Evolutionary conservation across 1,140 invertebrate species (phyloP), one percentile per base, ranked within the genome.

Genomic region (Drosophila pseudoobscura): DNA sequence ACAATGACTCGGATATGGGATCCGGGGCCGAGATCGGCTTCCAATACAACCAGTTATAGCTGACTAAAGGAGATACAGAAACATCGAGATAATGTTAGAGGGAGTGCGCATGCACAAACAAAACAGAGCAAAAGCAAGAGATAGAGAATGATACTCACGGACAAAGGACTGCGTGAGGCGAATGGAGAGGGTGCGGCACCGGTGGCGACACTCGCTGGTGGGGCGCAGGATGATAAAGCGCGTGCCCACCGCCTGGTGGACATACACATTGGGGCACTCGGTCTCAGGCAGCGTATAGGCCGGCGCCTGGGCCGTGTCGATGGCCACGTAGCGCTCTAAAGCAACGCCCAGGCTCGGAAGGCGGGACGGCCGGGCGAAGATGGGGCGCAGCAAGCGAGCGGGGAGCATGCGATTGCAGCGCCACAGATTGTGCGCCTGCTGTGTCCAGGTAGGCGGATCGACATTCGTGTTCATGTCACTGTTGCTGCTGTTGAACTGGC

Each of bases 41-140:
- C 95, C 95, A 96, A 79, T 95, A 96, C 93, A 95, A 95, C 95
- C 95, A 96, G 90, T 96, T 96, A 80, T 95, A 96, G 92, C 94
- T 95, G 72, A 96, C 95, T 96, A 85, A 35, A 93, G 93, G 8
- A 39, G 41, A 72, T 76, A 60, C 59, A 69, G n/a, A 50, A 20
- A 17, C 22, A 11, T 7, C 51, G n/a, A 50, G 1, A 31, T 7
- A 39, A 11, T 2, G 11, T 2, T 4, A 93, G 11, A 13, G 44
- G 70, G 76, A 60, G 62, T 65, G n/a, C 2, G 3, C 31, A 8
- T 47, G 20, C 26, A 13, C 7, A 52, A 15, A 54, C 1, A 13
- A 39, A 11, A 39, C 3, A 3, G 35, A 39, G 35, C 35, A 39
- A 39, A 11, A 11, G 11, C 35, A 39, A 39, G 35, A 11, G 11